phyloP scores from a whole-genome alignment of 2,888 invertebrate species.

The Drosophila neotestacea region DNA sequence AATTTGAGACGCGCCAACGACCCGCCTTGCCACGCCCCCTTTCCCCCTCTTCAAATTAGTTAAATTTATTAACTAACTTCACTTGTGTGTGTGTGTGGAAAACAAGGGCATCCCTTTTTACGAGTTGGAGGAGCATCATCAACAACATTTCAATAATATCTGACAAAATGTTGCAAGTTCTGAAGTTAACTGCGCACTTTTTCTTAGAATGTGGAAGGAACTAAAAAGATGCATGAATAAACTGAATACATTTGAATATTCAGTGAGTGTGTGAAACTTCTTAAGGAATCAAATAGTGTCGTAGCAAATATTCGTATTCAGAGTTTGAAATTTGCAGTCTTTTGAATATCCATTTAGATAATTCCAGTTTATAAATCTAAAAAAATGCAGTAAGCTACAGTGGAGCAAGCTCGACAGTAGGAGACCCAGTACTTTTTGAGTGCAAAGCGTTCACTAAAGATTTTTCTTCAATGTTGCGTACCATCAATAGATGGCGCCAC shows the following conservation, averaged over 20 bases:
- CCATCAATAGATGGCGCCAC: too few species aligned
- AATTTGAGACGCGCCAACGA: constrained; percentile 43
- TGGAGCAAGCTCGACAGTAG: too few species aligned
- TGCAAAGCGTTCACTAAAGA: too few species aligned
- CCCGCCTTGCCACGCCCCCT: constrained; percentile 4
- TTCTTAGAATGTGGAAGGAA: background rate
- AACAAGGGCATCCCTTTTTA: constrained; percentile 5
- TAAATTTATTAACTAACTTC: constrained; percentile 66
- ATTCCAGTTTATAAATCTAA: too few species aligned
- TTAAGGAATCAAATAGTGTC: background rate
- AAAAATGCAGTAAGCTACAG: too few species aligned
- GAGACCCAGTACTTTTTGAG: too few species aligned
- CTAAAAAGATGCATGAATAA: background rate
- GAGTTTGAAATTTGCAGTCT: too few species aligned
- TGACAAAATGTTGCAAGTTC: constrained; percentile 4
- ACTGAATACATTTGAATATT: background rate
- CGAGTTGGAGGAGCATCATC: constrained; percentile 1
- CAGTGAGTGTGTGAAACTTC: background rate
- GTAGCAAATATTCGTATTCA: too few species aligned
- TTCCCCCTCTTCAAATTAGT: constrained; percentile 26
- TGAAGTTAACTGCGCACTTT: constrained; percentile 2
- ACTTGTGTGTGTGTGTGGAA: constrained; percentile 13
- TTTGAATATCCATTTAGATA: too few species aligned
- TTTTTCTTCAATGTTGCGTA: too few species aligned
- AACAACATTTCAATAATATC: constrained; percentile 29